A percentile compares a stretch with the other conserved stretches of the same genome.
Evolutionary conservation across 23 tunicate species (phyloP).

Genomic region (Trididemnum nubilum): DNA sequence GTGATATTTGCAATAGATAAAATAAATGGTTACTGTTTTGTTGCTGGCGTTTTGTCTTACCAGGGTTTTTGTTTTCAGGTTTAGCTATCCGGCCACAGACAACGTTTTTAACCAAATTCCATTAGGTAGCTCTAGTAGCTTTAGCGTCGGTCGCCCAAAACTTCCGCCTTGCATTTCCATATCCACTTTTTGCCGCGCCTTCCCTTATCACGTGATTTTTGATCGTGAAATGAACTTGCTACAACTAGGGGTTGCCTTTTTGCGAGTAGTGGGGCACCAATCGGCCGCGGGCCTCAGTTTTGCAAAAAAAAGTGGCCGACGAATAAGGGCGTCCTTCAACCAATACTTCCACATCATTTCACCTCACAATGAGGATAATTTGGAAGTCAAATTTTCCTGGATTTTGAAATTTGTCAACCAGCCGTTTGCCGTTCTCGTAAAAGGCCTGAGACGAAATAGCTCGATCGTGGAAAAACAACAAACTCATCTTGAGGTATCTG

Average conservation of each 20-base stretch:
- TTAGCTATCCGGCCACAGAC: too few species aligned
- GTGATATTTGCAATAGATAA: too few species aligned
- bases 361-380: conserved; percentile 10
- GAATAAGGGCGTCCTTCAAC: conserved; percentile 19
- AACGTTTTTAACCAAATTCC: too few species aligned
- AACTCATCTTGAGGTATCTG: conserved; percentile 28
- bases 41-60: too few species aligned
- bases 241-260: conserved; percentile 72
- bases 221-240: conserved; percentile 59
- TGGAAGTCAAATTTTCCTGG: conserved; percentile 2
- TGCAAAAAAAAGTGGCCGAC: neutral
- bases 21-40: too few species aligned
- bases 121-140: too few species aligned
- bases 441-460: neutral
- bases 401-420: conserved; percentile 37
- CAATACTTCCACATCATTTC: conserved; percentile 58
- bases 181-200: conserved; percentile 66
- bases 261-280: conserved; percentile 28
- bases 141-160: too few species aligned
- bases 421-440: conserved; percentile 39
- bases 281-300: neutral
- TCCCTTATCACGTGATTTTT: conserved; percentile 78
- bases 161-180: neutral
- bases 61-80: too few species aligned
- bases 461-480: neutral